A percentile compares a stretch with the other conserved stretches of the same genome.
Evolutionary conservation across 2,113 vertebrate genomes (phyloP).

Genomic region (Stigmatopora argus): DNA sequence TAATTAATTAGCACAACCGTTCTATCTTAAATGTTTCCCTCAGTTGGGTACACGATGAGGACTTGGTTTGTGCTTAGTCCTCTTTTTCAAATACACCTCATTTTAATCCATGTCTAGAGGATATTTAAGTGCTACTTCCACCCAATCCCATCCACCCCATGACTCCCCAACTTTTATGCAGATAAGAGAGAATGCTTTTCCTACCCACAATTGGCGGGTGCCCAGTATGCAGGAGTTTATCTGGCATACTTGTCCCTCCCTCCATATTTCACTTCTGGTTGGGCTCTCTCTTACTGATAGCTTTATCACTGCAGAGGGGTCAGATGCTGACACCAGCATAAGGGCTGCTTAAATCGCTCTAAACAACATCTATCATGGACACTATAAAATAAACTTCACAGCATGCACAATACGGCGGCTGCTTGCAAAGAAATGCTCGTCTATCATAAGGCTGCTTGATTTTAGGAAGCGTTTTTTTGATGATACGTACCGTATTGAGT

Average conservation of each 20-base stretch:
- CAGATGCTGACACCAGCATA: slow-evolving; percentile 75
- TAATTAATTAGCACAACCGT: background rate
- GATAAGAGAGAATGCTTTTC: slow-evolving; percentile 49
- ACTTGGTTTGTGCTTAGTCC: background rate
- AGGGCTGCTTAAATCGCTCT: slow-evolving; percentile 70
- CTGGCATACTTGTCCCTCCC: slow-evolving; percentile 60
- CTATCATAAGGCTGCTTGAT: slow-evolving; percentile 61
- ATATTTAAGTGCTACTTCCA: slow-evolving; percentile 18
- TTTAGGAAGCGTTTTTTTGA: slow-evolving; percentile 58
- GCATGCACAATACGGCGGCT: slow-evolving; percentile 59
- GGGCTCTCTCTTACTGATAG: slow-evolving; percentile 67
- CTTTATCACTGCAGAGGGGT: slow-evolving; percentile 72
- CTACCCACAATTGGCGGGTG: slow-evolving; percentile 42
- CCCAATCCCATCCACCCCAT: background rate
- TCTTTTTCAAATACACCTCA: slow-evolving; percentile 2
- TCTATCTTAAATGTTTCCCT: background rate
- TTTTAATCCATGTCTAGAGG: slow-evolving; percentile 15
- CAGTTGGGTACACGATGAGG: no score
- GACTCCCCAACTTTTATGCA: slow-evolving; percentile 42
- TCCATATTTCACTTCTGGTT: slow-evolving; percentile 69
- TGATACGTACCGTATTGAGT: slow-evolving; percentile 52
- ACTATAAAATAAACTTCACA: slow-evolving; percentile 69
- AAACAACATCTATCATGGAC: slow-evolving; percentile 72
- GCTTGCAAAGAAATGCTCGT: slow-evolving; percentile 57
- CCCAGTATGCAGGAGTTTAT: slow-evolving; percentile 64